Conservation (phyloP, 2,888 invertebrate species). For the Pandemis cinnamomeana region DNA sequence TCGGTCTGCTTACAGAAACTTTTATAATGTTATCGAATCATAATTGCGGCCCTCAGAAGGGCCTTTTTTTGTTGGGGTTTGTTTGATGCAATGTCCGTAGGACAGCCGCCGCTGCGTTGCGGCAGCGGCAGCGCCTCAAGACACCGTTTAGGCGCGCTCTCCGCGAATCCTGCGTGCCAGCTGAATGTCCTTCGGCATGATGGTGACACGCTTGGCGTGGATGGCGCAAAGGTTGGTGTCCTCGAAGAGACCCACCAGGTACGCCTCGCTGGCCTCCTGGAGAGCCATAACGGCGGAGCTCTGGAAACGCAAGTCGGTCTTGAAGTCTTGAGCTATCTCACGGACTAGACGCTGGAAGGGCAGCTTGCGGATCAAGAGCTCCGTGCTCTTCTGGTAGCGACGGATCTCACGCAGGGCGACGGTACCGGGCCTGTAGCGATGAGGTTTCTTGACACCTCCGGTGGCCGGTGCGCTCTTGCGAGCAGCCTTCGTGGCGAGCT, state of each 20-base stretch:
- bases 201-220: not conserved
- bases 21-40: not conserved
- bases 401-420: constrained; percentile 96
- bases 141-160: too few species aligned
- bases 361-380: constrained; percentile 94
- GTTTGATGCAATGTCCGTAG: too few species aligned
- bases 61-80: not conserved
- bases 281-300: constrained; percentile 92
- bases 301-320: constrained; percentile 94
- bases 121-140: too few species aligned
- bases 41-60: not conserved
- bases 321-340: constrained; percentile 97
- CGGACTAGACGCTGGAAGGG: constrained; percentile 94
- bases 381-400: constrained; percentile 95
- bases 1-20: not conserved
- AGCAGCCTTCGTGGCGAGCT: constrained; percentile 91
- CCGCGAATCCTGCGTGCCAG: too few species aligned
- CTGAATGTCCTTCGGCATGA: not conserved
- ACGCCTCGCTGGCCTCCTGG: constrained; percentile 87
- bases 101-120: too few species aligned
- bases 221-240: constrained; percentile 80
- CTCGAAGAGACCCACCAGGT: constrained; percentile 85
- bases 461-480: constrained; percentile 94
- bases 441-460: constrained; percentile 94
- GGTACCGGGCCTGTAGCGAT: constrained; percentile 93